Evolutionary conservation across 2,113 vertebrate species (phyloP).

Genomic region (Uria lomvia): DNA sequence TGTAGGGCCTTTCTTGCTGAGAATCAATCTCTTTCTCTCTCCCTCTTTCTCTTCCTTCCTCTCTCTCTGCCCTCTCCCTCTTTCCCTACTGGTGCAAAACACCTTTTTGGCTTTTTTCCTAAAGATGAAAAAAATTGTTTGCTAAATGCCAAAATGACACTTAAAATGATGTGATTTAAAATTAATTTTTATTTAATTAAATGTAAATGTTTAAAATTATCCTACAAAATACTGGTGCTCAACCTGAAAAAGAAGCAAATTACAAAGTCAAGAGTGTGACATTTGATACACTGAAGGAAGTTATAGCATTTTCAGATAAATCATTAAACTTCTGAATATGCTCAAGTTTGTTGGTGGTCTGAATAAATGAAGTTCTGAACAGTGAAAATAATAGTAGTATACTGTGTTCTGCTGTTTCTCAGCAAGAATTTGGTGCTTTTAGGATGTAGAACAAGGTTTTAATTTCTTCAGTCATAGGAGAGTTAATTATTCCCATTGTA

Average conservation of each 20-base stretch:
- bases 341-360: not conserved
- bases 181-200: not conserved
- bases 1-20: not conserved
- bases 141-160: not conserved
- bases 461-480: not conserved
- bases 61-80: not conserved
- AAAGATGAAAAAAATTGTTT: not conserved
- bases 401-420: not conserved
- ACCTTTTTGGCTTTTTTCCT: not conserved
- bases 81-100: accelerated
- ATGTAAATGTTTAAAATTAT: not conserved
- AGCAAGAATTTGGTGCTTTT: not conserved
- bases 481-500: not conserved
- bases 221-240: not conserved
- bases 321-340: not conserved
- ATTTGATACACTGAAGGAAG: not conserved
- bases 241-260: not conserved
- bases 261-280: not conserved
- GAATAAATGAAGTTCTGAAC: not conserved
- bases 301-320: not conserved
- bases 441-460: not conserved
- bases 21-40: not conserved
- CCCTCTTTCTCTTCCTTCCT: not conserved
- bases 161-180: not conserved
- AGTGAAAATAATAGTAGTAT: not conserved